Evolutionary conservation across 2,888 invertebrate species (phyloP).

Genomic region (Ecdyonurus torrentis): DNA sequence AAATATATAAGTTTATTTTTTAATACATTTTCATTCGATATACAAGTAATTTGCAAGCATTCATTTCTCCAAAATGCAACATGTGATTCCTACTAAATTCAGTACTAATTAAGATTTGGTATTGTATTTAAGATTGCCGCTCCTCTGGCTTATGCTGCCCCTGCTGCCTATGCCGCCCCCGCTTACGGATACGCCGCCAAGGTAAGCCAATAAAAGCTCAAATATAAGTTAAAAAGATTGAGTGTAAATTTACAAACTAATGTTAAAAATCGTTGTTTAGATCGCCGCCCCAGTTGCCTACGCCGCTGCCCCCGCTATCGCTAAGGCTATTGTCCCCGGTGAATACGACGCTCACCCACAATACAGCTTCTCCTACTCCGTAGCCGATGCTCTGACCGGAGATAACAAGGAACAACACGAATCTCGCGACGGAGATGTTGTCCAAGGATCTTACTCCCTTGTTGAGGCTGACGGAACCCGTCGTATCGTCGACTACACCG

Average conservation of each 20-base stretch:
- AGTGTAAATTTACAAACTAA: no score
- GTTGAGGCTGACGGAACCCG: slow-evolving; percentile 13
- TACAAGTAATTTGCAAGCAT: no score
- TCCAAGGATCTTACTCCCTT: slow-evolving; percentile 12
- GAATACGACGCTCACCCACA: slow-evolving; percentile 12
- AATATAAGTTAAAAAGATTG: no score
- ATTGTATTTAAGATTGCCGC: no score
- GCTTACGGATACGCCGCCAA: slow-evolving; percentile 6
- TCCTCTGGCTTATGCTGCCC: background rate
- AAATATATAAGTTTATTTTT: no score
- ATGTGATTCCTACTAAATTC: no score
- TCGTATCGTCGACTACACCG: slow-evolving; percentile 13
- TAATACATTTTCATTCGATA: no score
- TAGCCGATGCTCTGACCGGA: slow-evolving; percentile 11
- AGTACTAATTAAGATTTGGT: no score
- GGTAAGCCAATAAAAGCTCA: no score
- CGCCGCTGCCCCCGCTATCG: slow-evolving; percentile 3
- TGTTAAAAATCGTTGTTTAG: background rate
- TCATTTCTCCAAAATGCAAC: no score
- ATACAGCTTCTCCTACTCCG: slow-evolving; percentile 12
- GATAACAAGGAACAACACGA: slow-evolving; percentile 12
- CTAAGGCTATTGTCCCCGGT: slow-evolving; percentile 9
- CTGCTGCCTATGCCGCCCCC: slow-evolving; percentile 10
- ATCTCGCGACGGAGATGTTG: slow-evolving; percentile 12
- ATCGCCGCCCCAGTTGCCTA: background rate